Base-by-base conservation (phyloP, 2,888 invertebrate genomes). In the Nyleta sp. region DNA sequence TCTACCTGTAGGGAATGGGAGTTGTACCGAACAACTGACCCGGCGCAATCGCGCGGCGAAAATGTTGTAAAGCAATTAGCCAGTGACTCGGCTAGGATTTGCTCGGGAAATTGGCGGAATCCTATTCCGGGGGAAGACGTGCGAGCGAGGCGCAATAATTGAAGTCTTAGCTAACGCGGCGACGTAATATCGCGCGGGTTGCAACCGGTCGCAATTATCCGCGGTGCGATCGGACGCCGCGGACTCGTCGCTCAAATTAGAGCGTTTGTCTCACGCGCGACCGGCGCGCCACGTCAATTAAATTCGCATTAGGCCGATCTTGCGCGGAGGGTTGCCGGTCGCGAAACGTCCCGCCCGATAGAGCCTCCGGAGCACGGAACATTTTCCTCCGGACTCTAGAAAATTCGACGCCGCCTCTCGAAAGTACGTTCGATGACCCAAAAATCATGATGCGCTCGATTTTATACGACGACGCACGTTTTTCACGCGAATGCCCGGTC, bases 231-330 rank as follows among this genome's bases (percentile, higher is more conserved):
- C n/a, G n/a, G n/a, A n/a, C 28, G 28, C 7, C 7, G 28, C 28
- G 28, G 28, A 28, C 7, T 28, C 28, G 5, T 28, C 28, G 31
- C 44, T 72, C 62, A 64, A 70, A 70, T 57, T 68, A 82, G 73
- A 75, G 65, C 71, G 57, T 75, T 79, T 72, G 60, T 62, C 78
- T 60, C 67, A 48, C 55, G 65, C 18, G 53, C 48, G 67, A 77
- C 71, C 77, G 59, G 28, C 57, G 50, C 28, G 62, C 40, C 15
- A 57, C 33, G 57, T 55, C 78, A 81, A 81, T 81, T 80, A 81
- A 77, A 80, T 53, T 80, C 77, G 60, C 64, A 76, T 81, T 80
- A 78, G 50, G 42, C 52, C 64, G 81, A 72, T 67, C 74, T 73
- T 76, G 80, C 78, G 60, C 78, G 73, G n/a, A n/a, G 33, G 53